Evolutionary conservation across 2,797 vertebrate genomes (phyloP), one percentile per base, ranked within the genome.

Genomic region (Chelonia mydas): DNA sequence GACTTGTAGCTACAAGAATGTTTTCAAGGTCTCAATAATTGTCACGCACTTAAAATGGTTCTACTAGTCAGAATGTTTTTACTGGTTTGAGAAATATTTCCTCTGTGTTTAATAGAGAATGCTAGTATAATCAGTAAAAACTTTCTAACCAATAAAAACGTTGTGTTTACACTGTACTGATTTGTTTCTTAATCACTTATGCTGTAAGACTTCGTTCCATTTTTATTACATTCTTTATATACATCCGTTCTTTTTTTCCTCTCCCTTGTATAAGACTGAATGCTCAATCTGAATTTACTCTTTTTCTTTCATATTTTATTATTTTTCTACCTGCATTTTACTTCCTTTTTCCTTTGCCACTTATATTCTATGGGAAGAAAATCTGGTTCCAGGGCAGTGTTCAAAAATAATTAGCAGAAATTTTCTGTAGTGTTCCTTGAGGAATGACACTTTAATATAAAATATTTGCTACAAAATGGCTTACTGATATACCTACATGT

Each of bases 171-270:
- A 10, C 68, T 41, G 21, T 72, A 11, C 37, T 41, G 68, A 72
- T 72, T 72, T 72, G 68, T 72, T 72, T 72, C 19, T 72, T 23
- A 12, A 41, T 72, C n/a, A 72, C 9, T 37, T 72, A 72, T 89
- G 57, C 89, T 57, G 54, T 17, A 84, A 89, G 65, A 94, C 82
- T 94, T 90, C 9, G 16, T 53, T 61, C 55, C 9, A 61, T 90
- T 86, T 10, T 87, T 94, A 78, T 93, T 93, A 68, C n/a, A 83
- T 93, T 94, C 57, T 17, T 95, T 94, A 74, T 89, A 93, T 94
- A 65, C 45, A 92, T 95, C 41, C 5, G 41, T 95, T 54, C 54
- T 93, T 61, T 89, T 85, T 5, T 74, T 6, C 27, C 80, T 50
- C 90, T 79, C n/a, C 3, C 19, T n/a, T 49, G 54, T 7, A 19